Base-by-base conservation (phyloP, 1,140 invertebrate species). In the Diabrotica virgifera region DNA sequence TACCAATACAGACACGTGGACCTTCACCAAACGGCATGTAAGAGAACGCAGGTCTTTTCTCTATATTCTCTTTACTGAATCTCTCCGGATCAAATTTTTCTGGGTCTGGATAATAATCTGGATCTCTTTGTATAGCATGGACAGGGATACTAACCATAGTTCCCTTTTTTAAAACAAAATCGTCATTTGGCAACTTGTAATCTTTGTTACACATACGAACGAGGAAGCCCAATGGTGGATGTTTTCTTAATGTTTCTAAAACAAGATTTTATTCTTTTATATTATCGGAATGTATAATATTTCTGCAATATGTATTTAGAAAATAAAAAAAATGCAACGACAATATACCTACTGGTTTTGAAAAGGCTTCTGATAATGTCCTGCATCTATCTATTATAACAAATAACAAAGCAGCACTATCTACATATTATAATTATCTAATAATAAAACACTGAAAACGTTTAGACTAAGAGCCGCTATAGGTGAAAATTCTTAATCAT, bases 1-100 rank as follows among this genome's bases (percentile, higher is more conserved):
- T 76, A 81, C 80, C 81, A 59, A 88, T 84, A 65, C 87, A 88
- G 68, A 83, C 84, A 55, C 86, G 75, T 5, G 82, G 81, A 10
- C 87, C 86, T 52, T 76, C 73, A 9, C 85, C 84, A 69, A 87
- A 87, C 6, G 84, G 82, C 52, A 86, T 56, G 70, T 75, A 86
- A 0, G 77, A 67, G 36, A 59, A 63, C 36, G 64, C 36, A 9
- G 38, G 55, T 8, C 63, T 64, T 51, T 35, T 67, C 5, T 40
- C 40, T 53, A 63, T 73, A 36, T 72, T 73, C 63, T 82, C 77
- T 0, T 78, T 76, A 10, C 72, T 75, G 51, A 83, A 85, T 64
- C 82, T 71, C 46, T 84, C 82, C 5, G 84, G 83, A 72, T 83
- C 68, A 66, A 80, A 85, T 52, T 57, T 62, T 13, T 78, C 68